phyloP scores from a whole-genome alignment of 2,113 vertebrate species.

The Phaethornis superciliosus region DNA sequence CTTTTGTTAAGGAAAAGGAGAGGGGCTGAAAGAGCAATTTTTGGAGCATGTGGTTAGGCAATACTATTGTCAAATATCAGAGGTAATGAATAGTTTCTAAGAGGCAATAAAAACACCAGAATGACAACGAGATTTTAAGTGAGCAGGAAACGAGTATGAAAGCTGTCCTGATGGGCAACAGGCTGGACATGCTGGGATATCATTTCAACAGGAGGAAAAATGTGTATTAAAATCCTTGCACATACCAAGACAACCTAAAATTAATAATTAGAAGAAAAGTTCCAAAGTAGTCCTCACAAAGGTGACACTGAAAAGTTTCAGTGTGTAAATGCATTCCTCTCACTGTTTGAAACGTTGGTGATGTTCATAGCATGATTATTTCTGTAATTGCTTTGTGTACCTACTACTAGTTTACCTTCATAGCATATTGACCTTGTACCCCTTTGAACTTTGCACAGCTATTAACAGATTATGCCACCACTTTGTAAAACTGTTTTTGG shows the following conservation, averaged over 20 bases:
- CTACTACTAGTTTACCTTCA: constrained; percentile 19
- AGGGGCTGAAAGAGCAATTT: neutral
- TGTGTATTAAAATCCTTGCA: neutral
- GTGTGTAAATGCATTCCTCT: neutral
- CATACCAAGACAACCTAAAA: neutral
- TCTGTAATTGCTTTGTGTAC: neutral
- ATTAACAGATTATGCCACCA: constrained; percentile 33
- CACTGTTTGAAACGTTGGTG: neutral
- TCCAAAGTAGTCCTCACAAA: neutral
- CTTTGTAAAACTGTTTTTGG: constrained; percentile 29
- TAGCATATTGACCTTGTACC: constrained; percentile 4
- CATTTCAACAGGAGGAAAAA: neutral
- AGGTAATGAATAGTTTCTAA: constrained; percentile 1
- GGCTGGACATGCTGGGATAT: neutral
- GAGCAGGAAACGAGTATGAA: neutral
- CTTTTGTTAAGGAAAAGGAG: neutral
- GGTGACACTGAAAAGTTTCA: neutral
- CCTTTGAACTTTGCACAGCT: constrained; percentile 54
- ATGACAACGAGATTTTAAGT: neutral
- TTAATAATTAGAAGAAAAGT: neutral
- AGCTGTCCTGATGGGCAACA: neutral
- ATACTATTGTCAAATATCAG: constrained; percentile 27
- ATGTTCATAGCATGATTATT: neutral
- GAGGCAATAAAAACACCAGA: constrained; percentile 14
- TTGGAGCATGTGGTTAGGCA: neutral